phyloP scores from a whole-genome alignment of 2,113 vertebrate species.

The Jaculus jaculus region DNA sequence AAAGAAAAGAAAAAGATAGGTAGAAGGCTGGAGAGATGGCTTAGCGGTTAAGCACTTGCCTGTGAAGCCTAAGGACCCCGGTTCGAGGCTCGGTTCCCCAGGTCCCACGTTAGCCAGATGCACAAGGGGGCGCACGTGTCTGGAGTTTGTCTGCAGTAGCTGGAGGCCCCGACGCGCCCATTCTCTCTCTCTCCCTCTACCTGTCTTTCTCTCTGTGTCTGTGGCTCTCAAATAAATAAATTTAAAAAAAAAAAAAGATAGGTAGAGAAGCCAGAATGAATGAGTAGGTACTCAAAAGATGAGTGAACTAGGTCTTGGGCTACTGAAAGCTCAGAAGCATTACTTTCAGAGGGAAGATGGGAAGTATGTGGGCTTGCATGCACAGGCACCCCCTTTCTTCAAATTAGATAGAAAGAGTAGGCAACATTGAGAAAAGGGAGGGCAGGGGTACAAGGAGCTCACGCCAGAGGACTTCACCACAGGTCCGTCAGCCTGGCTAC shows the following conservation, averaged over 20 bases:
- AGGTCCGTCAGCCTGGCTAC: neutral
- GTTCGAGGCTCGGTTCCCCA: too few species aligned
- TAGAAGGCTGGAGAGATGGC: too few species aligned
- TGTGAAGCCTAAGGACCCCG: too few species aligned
- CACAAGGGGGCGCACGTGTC: too few species aligned
- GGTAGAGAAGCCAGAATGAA: neutral
- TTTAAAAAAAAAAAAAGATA: neutral
- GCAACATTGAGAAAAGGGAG: neutral
- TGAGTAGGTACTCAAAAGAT: neutral
- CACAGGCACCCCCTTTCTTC: neutral
- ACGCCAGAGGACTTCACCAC: neutral
- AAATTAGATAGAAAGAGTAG: neutral
- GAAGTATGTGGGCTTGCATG: fast-evolving
- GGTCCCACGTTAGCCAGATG: too few species aligned
- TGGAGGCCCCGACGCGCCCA: too few species aligned
- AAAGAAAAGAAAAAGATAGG: too few species aligned
- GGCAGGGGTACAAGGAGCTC: neutral
- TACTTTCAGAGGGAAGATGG: neutral
- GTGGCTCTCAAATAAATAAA: too few species aligned
- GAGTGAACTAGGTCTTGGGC: neutral
- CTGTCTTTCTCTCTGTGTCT: too few species aligned
- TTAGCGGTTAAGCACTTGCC: too few species aligned
- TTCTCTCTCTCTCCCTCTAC: too few species aligned
- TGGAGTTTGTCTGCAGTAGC: too few species aligned
- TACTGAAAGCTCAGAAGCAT: neutral